These are phyloP conservation scores for Ganaspis sp. DNA, from an alignment of 1,140 invertebrate species.

Conservation along the genomic window DNA sequence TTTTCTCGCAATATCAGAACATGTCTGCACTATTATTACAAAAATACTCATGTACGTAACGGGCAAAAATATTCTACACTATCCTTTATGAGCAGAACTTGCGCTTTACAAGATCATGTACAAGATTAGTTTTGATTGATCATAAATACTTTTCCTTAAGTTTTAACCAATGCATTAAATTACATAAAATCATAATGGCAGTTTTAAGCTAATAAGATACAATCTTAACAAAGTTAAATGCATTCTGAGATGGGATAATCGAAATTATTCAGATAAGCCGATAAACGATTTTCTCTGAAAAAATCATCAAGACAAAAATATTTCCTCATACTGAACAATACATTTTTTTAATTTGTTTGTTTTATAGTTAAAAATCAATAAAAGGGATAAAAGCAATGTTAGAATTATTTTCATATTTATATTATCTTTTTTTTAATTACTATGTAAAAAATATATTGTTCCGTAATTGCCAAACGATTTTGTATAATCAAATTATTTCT, in stretches of 20 bases:
- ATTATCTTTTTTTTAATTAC: too few relatives aligned
- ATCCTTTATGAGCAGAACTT: conserved; percentile 18
- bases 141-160: conserved; percentile 4
- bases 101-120: conserved; percentile 23
- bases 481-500: too few relatives aligned
- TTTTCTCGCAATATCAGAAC: not conserved
- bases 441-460: too few relatives aligned
- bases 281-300: too few relatives aligned
- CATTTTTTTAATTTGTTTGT: too few relatives aligned
- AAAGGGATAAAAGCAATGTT: too few relatives aligned
- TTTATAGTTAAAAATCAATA: too few relatives aligned
- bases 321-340: too few relatives aligned
- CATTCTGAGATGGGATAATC: not conserved
- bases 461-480: too few relatives aligned
- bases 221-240: not conserved
- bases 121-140: conserved; percentile 23
- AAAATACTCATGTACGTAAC: not conserved
- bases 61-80: not conserved
- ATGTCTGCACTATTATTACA: conserved; percentile 9
- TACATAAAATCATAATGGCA: conserved; percentile 14
- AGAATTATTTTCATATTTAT: too few relatives aligned
- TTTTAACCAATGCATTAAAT: not conserved
- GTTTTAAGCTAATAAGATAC: not conserved
- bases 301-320: too few relatives aligned
- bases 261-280: not conserved